Evolutionary conservation across 1,140 invertebrate genomes (phyloP), one percentile per base, ranked within the genome.

Genomic region (Prorops nasuta): DNA sequence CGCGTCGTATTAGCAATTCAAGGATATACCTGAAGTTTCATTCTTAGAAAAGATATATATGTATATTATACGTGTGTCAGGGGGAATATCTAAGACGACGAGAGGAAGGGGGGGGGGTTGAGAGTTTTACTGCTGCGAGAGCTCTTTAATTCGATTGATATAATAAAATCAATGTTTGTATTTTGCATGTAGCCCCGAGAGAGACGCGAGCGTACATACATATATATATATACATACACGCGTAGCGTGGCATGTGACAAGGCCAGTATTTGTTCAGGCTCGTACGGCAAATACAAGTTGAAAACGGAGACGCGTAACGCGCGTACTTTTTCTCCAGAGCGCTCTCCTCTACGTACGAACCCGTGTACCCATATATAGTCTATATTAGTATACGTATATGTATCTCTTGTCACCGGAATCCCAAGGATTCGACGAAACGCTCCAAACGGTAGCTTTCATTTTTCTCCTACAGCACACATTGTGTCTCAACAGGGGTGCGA

Each of bases 231-330:
- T n/a, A n/a, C n/a, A n/a, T n/a, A n/a, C 57, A 15, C 44, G 39
- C 28, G 20, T 44, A 46, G 51, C 46, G 35, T 59, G 63, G 62
- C 59, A 64, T 67, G 64, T 67, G 62, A 61, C 66, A 67, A 50
- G 47, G 46, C 49, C 63, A 67, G 62, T 67, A 64, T 67, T 67
- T 67, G 64, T 64, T 66, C 64, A 66, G 66, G 64, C 60, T 59
- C 51, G 55, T 50, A 64, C 20, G 47, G 51, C 60, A 67, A 67
- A 67, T 60, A 67, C 40, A 53, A 53, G 22, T 31, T 10, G 15
- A 3, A 22, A 19, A 32, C 18, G 14, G 16, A 6, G 10, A 18
- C 3, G 17, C n/a, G 14, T 9, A 20, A 18, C n/a, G 22, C 40
- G 14, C n/a, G 24, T 52, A 12, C 39, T 37, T 17, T 38, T 36